Conservation (phyloP, 2,113 vertebrate species). For the Chrysochloris asiatica region DNA sequence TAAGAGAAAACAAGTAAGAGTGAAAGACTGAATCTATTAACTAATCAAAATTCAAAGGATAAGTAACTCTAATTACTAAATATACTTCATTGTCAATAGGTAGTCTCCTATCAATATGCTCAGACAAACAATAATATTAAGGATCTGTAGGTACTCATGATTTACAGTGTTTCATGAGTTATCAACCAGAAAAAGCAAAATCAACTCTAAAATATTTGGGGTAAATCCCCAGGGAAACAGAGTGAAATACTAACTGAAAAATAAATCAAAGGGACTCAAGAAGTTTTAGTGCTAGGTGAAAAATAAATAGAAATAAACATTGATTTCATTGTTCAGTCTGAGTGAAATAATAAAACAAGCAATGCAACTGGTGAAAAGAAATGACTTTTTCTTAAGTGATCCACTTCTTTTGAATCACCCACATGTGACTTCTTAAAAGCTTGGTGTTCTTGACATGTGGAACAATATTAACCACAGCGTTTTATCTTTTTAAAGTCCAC, state of each 20-base stretch:
- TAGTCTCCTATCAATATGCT: not conserved
- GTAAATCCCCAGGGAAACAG: constrained; percentile 33
- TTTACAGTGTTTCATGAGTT: not conserved
- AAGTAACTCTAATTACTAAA: not conserved
- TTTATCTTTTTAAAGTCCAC: constrained; percentile 59
- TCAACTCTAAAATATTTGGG: not conserved
- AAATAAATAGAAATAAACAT: constrained; percentile 30
- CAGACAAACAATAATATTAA: not conserved
- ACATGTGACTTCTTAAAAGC: constrained; percentile 54
- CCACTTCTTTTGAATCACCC: constrained; percentile 27
- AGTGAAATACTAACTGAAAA: constrained; percentile 5
- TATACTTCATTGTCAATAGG: not conserved
- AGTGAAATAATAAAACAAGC: constrained; percentile 52
- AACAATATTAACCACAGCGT: constrained; percentile 27
- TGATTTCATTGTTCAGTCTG: constrained; percentile 12
- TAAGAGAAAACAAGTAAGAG: not conserved
- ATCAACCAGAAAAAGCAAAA: not conserved
- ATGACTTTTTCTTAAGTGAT: constrained; percentile 30
- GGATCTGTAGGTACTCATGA: not conserved
- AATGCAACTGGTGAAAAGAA: not conserved
- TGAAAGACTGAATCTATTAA: not conserved
- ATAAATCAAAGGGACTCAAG: not conserved
- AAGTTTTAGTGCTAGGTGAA: not conserved
- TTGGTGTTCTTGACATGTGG: constrained; percentile 2
- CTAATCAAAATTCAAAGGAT: constrained; percentile 13